phyloP scores from a whole-genome alignment of 2,797 vertebrate species.

The Trichosurus vulpecula region DNA sequence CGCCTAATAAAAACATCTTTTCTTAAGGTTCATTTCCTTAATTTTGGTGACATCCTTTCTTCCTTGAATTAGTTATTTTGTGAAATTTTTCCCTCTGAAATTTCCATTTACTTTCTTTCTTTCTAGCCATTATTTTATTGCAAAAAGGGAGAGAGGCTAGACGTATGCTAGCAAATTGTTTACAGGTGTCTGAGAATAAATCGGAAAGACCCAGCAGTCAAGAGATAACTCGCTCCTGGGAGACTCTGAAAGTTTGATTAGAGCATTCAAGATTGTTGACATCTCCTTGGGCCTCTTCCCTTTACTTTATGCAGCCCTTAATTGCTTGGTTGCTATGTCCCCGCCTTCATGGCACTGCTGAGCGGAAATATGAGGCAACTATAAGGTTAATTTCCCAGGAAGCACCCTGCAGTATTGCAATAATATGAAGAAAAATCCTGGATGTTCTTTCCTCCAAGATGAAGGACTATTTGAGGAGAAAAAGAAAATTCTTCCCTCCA shows the following conservation, averaged over 20 bases:
- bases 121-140: constrained; percentile 39
- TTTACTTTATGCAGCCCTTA: background rate
- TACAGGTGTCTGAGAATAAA: constrained; percentile 42
- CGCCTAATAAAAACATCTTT: constrained; percentile 29
- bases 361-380: background rate
- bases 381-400: background rate
- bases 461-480: background rate
- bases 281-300: constrained; percentile 17
- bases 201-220: constrained; percentile 17
- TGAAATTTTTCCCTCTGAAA: background rate
- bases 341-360: background rate
- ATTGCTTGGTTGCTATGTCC: background rate
- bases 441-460: background rate
- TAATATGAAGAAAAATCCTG: background rate
- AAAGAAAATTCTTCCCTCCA: background rate
- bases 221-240: constrained; percentile 16
- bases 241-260: constrained; percentile 13
- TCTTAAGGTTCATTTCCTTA: background rate
- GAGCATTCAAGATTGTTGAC: constrained; percentile 20
- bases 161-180: constrained; percentile 11
- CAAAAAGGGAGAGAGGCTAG: background rate
- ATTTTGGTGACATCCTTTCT: background rate
- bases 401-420: background rate
- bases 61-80: background rate
- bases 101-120: background rate